Conservation (phyloP, 2,797 vertebrate genomes). For the Acanthurus lineatus region DNA sequence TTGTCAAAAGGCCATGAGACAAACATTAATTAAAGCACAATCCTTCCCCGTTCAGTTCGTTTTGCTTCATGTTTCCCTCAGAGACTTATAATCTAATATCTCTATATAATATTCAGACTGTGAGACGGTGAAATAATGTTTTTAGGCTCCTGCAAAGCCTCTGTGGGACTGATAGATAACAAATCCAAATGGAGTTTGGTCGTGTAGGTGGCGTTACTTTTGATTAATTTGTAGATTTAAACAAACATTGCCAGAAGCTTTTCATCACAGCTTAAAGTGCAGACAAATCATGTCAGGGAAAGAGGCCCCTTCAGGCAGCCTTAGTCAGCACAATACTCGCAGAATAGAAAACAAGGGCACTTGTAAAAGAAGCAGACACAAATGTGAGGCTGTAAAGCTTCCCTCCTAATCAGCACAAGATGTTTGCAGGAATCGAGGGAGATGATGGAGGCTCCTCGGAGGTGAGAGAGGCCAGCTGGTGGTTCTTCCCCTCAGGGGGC, state of each 20-base stretch:
- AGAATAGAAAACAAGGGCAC: conserved; percentile 61
- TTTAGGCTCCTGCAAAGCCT: conserved; percentile 17
- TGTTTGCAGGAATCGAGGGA: conserved; percentile 48
- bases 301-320: conserved; percentile 40
- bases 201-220: conserved; percentile 56
- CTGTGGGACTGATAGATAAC: conserved; percentile 55
- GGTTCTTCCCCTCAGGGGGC: conserved; percentile 8
- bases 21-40: conserved; percentile 60
- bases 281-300: conserved; percentile 58
- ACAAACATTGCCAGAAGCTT: conserved; percentile 62
- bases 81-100: conserved; percentile 45
- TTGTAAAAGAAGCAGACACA: conserved; percentile 53
- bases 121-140: conserved; percentile 45
- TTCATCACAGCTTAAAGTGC: conserved; percentile 56
- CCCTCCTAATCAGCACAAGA: conserved; percentile 73
- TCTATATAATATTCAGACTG: conserved; percentile 35
- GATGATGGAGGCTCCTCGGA: conserved; percentile 35
- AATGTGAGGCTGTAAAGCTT: conserved; percentile 47
- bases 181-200: conserved; percentile 46
- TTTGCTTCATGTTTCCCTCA: conserved; percentile 48
- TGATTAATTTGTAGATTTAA: conserved; percentile 71
- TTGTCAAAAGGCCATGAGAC: conserved; percentile 57
- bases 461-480: conserved; percentile 54
- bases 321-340: conserved; percentile 67
- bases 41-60: conserved; percentile 21